A percentile compares a stretch with the other conserved stretches of the same genome.
Evolutionary conservation across 2,113 vertebrate species (phyloP).

Genomic region (Etia nguti): DNA sequence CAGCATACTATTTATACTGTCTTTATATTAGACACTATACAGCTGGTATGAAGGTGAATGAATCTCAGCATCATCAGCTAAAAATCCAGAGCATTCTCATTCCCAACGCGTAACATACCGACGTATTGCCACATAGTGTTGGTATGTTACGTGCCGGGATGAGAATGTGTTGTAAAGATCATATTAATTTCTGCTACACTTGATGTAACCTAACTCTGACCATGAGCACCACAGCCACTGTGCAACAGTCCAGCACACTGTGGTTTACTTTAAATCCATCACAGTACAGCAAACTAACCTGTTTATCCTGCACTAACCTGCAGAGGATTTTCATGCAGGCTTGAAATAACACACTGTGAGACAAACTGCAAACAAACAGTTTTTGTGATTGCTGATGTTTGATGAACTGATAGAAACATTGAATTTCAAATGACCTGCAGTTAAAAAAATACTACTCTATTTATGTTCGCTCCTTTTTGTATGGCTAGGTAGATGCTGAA

Average conservation of each 20-base stretch:
- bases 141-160: background rate
- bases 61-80: background rate
- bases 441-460: fast-evolving
- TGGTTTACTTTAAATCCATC: background rate
- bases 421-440: background rate
- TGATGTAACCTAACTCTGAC: fast-evolving
- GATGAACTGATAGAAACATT: background rate
- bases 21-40: background rate
- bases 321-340: background rate
- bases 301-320: background rate
- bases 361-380: background rate
- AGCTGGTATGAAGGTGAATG: background rate
- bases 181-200: background rate
- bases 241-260: background rate
- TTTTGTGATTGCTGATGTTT: background rate
- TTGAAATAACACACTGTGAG: background rate
- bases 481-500: background rate
- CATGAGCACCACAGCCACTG: background rate
- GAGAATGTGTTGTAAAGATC: fast-evolving
- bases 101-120: background rate
- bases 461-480: background rate
- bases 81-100: background rate
- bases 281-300: background rate
- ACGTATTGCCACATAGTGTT: background rate
- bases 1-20: background rate